A percentile compares a stretch with the other conserved stretches of the same genome.
phyloP scores from a whole-genome alignment of 2,797 vertebrate species.

The Sebastes iracundus region DNA sequence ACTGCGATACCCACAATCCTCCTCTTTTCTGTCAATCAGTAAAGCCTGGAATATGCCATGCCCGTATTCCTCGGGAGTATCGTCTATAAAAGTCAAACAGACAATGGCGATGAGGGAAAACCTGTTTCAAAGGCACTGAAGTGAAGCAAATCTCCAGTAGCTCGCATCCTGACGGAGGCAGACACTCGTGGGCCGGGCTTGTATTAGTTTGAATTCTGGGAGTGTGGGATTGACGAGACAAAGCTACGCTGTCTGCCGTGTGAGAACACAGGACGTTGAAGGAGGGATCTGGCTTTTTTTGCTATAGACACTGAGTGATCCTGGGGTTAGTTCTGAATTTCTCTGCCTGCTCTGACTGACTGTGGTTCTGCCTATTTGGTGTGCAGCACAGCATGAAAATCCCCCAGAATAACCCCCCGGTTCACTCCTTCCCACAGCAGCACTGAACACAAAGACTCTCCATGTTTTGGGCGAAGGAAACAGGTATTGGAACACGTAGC shows the following conservation, averaged over 20 bases:
- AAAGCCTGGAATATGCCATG: constrained; percentile 35
- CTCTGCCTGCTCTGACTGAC: constrained; percentile 66
- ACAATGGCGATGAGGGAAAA: constrained; percentile 65
- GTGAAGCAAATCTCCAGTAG: constrained; percentile 73
- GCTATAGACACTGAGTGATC: constrained; percentile 66
- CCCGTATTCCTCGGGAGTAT: constrained; percentile 44
- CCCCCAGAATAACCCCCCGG: constrained; percentile 62
- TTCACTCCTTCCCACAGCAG: constrained; percentile 67
- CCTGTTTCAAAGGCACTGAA: constrained; percentile 66
- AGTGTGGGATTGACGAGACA: constrained; percentile 65
- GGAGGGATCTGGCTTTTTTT: constrained; percentile 44
- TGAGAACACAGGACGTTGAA: constrained; percentile 55
- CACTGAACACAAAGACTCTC: constrained; percentile 28
- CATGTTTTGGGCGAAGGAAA: constrained; percentile 47
- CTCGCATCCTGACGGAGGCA: constrained; percentile 61
- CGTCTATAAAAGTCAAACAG: constrained; percentile 72
- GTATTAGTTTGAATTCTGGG: constrained; percentile 70
- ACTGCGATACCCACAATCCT: constrained; percentile 20
- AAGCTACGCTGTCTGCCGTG: constrained; percentile 62
- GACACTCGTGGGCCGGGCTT: constrained; percentile 53
- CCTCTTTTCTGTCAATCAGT: not conserved
- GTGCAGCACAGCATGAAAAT: constrained; percentile 77
- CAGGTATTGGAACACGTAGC: constrained; percentile 40
- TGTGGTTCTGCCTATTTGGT: constrained; percentile 75
- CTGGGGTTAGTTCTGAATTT: constrained; percentile 67